These are phyloP conservation scores for Xestia sexstrigata DNA, from an alignment of 2,888 invertebrate species.

Conservation along the genomic window DNA sequence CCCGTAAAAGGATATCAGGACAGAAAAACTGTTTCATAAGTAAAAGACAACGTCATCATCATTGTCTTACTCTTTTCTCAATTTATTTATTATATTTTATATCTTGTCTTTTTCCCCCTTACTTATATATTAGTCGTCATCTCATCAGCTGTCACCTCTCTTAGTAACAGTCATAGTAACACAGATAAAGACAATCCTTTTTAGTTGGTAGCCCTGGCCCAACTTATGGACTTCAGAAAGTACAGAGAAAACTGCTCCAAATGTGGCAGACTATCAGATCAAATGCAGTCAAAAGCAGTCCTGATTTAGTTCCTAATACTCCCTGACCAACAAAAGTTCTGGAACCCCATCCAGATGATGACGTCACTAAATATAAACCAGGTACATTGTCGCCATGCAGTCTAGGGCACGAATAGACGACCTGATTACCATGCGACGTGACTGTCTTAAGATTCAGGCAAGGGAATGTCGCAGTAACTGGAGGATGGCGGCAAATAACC, in stretches of 20 bases:
- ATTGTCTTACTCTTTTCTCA: too few relatives aligned
- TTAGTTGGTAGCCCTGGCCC: background rate
- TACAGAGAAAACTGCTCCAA: background rate
- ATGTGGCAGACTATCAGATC: background rate
- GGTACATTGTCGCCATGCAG: conserved; percentile 50
- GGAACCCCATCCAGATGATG: conserved; percentile 21
- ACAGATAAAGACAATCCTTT: background rate
- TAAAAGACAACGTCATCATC: background rate
- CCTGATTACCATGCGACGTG: conserved; percentile 47
- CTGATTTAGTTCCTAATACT: background rate
- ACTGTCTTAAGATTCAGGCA: conserved; percentile 37
- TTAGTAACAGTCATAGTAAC: background rate
- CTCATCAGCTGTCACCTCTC: background rate
- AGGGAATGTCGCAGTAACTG: conserved; percentile 8
- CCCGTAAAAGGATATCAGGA: too few relatives aligned
- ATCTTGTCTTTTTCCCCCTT: too few relatives aligned
- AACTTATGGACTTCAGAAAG: background rate
- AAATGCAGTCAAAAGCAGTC: background rate
- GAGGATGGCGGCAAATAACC: conserved; percentile 1
- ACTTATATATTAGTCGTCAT: background rate
- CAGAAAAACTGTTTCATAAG: background rate
- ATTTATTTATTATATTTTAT: too few relatives aligned
- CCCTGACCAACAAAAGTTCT: background rate
- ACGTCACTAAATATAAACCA: conserved; percentile 32
- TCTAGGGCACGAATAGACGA: conserved; percentile 29